Evolutionary conservation across 1,140 invertebrate species (phyloP), one percentile per base, ranked within the genome.

Genomic region (Nylanderia fulva): DNA sequence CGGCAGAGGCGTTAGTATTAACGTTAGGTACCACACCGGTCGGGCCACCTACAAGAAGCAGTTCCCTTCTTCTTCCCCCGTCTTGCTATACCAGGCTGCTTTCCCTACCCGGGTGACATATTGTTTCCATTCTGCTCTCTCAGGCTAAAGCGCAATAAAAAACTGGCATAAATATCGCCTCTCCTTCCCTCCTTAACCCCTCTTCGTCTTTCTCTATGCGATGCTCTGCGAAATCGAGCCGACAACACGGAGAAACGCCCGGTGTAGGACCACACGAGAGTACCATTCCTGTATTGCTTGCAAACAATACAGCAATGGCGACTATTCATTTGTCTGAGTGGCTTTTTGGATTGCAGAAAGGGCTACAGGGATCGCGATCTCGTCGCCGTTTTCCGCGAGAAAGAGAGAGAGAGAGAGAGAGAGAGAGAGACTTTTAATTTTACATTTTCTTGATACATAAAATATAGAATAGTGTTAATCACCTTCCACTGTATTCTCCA

Each of bases 271-370:
- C 71, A 88, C 74, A 60, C 27, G 76, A 66, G 74, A 90, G 69
- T 48, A 77, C 21, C 56, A 45, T 71, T n/a, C 33, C 36, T 58
- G 52, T 82, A 72, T 82, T 77, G 77, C 79, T 84, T 39, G 76
- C 85, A n/a, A n/a, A n/a, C n/a, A 48, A 61, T 39, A 39, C 52
- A 61, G 8, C 36, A 76, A 74, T 69, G 68, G 21, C 42, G 56
- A 54, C 83, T 91, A 92, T 91, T 94, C 94, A 94, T 95, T 94
- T 94, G 92, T 93, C 93, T 94, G 93, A 94, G 93, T 93, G 93
- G 93, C 93, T 94, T 94, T 94, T 93, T 94, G 85, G 88, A 86
- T 56, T 39, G 63, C 45, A 63, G 56, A 39, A 87, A 82, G 84
- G 77, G 29, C 48, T 68, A 33, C 56, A 60, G 76, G 15, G 60